Evolutionary conservation across 2,113 vertebrate species (phyloP), one percentile per base, ranked within the genome.

Genomic region (Lophotis ruficrista): DNA sequence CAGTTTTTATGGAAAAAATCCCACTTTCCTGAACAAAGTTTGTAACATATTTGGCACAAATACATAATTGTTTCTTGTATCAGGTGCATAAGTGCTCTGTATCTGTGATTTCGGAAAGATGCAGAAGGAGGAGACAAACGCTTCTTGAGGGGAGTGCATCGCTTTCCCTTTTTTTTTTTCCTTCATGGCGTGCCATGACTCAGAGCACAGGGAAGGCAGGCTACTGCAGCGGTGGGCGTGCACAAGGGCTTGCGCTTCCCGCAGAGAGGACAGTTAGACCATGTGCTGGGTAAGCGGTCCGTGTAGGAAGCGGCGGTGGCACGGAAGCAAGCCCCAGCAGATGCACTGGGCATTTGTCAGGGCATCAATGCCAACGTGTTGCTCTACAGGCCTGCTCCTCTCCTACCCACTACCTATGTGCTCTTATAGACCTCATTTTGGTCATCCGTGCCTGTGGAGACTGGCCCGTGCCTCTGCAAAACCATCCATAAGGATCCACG

Each of bases 91-190:
- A 80, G 71, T 69, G 20, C 72, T 80, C 84, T 87, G 0, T 68
- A 3, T 33, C 22, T 89, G 77, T 96, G 92, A 93, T 93, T 96
- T 86, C 82, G 82, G 77, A 66, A 64, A 48, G 37, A 4, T 71
- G 69, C 79, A 75, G 93, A 84, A 65, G 14, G 30, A 48, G 6
- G 14, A 27, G 79, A 86, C 48, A 90, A 95, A 87, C 58, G 82
- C 50, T 97, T 94, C 86, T 88, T 83, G 73, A 65, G 48, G 79
- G 53, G 69, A 86, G 48, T 25, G 18, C 25, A 10, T 37, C 2
- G 1, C 35, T 70, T 70, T 56, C n/a, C 14, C 6, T n/a, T 64
- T 56, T n/a, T 60, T 60, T 51, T 38, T 38, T 72, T 4, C 18
- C 33, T 33, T n/a, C 12, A 6, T 14, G 37, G 6, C 2, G 0